Percentiles rank a stretch among this genome's conserved stretches.
These are phyloP conservation scores for Acropternis orthonyx DNA, from an alignment of 2,797 vertebrate genomes.

Conservation along the genomic window DNA sequence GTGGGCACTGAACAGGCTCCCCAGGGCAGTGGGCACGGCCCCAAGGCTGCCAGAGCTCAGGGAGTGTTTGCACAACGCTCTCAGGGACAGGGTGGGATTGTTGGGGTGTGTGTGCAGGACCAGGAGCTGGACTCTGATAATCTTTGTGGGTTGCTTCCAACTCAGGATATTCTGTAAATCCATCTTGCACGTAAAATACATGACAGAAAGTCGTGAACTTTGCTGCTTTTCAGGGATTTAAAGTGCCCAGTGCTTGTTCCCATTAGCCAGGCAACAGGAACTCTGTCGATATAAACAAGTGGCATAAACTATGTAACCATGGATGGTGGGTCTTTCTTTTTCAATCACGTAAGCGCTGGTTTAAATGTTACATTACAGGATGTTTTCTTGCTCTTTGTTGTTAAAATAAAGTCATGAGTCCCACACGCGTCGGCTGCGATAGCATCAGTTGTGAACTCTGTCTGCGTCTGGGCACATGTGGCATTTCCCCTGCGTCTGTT, in stretches of 20 bases:
- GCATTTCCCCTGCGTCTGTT: accelerated
- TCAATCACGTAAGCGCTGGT: accelerated
- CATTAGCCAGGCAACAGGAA: not conserved
- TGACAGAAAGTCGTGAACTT: not conserved
- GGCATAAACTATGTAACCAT: not conserved
- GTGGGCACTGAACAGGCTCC: not conserved
- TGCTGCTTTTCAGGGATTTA: not conserved
- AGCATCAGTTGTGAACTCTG: not conserved
- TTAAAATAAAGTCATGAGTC: not conserved
- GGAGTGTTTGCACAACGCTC: accelerated
- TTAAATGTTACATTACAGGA: not conserved
- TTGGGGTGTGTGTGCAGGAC: not conserved
- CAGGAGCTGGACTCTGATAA: accelerated
- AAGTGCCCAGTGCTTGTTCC: accelerated
- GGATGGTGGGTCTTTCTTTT: not conserved
- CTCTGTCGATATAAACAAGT: not conserved
- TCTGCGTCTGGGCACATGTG: not conserved
- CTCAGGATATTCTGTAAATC: not conserved
- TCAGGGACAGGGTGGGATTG: not conserved
- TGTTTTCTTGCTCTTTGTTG: conserved; percentile 17
- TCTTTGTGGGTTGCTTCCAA: too few species aligned
- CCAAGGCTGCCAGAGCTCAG: not conserved
- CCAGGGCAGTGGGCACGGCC: not conserved
- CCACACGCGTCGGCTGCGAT: not conserved
- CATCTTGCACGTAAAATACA: accelerated